Conservation (phyloP, 2,888 invertebrate genomes). For the Lamproptera curius region DNA sequence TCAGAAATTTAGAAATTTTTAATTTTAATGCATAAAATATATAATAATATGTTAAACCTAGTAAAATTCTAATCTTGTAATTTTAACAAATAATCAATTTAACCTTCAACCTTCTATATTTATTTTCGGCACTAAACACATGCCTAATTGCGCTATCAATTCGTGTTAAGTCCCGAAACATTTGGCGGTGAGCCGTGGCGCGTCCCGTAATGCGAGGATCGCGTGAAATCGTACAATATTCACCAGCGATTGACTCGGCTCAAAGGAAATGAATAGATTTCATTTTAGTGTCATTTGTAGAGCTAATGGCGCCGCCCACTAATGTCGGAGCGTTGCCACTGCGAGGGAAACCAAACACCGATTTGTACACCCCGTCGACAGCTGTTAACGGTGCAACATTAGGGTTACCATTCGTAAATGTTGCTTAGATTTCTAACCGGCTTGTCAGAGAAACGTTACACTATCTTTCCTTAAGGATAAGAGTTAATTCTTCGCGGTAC, state of each 20-base stretch:
- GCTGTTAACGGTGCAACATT: slow-evolving; percentile 42
- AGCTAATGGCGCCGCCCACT: slow-evolving; percentile 67
- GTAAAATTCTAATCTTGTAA: too few species aligned
- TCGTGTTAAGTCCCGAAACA: slow-evolving; percentile 7
- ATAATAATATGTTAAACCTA: too few species aligned
- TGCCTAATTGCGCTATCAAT: slow-evolving; percentile 14
- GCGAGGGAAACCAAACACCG: slow-evolving; percentile 29
- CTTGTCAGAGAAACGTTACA: too few species aligned
- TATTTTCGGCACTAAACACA: too few species aligned
- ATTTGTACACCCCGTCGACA: slow-evolving; percentile 46
- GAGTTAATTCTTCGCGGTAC: too few species aligned
- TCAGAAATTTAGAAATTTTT: too few species aligned
- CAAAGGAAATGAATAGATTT: slow-evolving; percentile 78
- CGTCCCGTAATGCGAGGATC: slow-evolving; percentile 63
- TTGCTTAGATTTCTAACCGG: slow-evolving; percentile 25
- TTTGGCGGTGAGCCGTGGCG: slow-evolving; percentile 32
- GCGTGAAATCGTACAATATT: slow-evolving; percentile 74
- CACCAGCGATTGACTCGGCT: slow-evolving; percentile 67
- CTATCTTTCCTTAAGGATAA: too few species aligned
- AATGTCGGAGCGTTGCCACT: slow-evolving; percentile 48
- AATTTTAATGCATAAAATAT: too few species aligned
- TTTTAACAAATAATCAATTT: too few species aligned
- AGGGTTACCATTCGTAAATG: slow-evolving; percentile 28
- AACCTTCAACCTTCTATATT: too few species aligned
- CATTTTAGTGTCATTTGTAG: slow-evolving; percentile 77